These are phyloP conservation scores for Idris sp. DNA, from an alignment of 1,140 invertebrate species.

Conservation along the genomic window DNA sequence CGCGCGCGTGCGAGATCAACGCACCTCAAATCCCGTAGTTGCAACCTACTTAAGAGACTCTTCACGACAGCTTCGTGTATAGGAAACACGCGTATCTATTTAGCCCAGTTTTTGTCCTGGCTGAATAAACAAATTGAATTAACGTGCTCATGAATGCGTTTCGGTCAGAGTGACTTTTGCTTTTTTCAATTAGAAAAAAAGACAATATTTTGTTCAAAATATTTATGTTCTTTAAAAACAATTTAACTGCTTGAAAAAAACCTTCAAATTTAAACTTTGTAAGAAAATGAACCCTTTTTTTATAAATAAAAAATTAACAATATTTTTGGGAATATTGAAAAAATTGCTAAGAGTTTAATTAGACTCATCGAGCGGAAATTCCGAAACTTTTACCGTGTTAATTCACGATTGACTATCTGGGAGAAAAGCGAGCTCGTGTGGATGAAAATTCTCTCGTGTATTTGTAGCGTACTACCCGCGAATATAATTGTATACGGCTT, in stretches of 20 bases:
- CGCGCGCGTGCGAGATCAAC: constrained; percentile 50
- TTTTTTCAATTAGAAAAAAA: no score
- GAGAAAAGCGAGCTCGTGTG: constrained; percentile 59
- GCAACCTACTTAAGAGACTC: constrained; percentile 61
- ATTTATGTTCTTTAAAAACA: no score
- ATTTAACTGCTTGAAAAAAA: no score
- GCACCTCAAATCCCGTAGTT: constrained; percentile 54
- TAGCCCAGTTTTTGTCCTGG: constrained; percentile 58
- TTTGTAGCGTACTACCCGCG: constrained; percentile 36
- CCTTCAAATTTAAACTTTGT: no score
- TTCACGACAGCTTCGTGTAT: constrained; percentile 43
- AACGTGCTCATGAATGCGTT: no score
- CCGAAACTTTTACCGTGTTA: constrained; percentile 63
- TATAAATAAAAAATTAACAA: no score
- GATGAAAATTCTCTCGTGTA: constrained; percentile 58
- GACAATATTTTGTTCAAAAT: no score
- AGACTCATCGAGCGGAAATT: constrained; percentile 58
- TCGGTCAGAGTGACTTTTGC: no score
- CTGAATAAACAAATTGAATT: constrained; percentile 61
- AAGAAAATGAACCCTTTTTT: no score
- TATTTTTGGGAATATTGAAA: no score
- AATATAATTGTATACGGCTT: constrained; percentile 56
- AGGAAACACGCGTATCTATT: constrained; percentile 55
- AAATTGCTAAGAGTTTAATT: constrained; percentile 42
- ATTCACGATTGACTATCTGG: constrained; percentile 61